A percentile compares a stretch with the other conserved stretches of the same genome.
phyloP scores from a whole-genome alignment of 2,888 invertebrate genomes.

The Nesidiocoris tenuis region DNA sequence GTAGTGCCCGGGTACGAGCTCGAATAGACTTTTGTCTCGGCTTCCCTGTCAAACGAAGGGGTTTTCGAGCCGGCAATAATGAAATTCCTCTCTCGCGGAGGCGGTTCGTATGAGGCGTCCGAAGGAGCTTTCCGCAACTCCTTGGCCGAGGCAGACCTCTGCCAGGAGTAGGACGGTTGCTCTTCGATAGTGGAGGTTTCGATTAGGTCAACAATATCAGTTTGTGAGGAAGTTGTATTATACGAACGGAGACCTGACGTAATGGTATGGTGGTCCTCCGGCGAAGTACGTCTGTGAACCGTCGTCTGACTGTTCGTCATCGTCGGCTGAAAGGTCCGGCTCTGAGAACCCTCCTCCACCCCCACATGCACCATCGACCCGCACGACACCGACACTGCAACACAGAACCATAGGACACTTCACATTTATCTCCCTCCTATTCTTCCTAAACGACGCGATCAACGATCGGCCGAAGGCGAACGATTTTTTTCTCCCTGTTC shows the following conservation, averaged over 20 bases:
- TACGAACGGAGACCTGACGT: constrained; percentile 49
- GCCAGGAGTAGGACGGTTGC: constrained; percentile 61
- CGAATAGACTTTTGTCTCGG: constrained; percentile 74
- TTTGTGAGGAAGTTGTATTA: constrained; percentile 50
- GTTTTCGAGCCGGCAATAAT: constrained; percentile 62
- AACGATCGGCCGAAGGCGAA: neutral
- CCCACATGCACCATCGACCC: constrained; percentile 59
- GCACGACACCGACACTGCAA: constrained; percentile 54
- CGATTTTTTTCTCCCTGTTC: no score
- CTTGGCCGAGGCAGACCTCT: constrained; percentile 79
- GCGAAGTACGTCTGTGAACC: constrained; percentile 44
- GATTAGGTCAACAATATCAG: constrained; percentile 50
- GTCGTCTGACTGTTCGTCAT: constrained; percentile 57
- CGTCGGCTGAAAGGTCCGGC: constrained; percentile 60
- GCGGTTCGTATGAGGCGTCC: constrained; percentile 52
- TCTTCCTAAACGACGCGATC: neutral
- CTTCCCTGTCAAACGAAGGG: constrained; percentile 64
- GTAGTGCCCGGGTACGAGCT: constrained; percentile 82
- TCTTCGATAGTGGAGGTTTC: constrained; percentile 38
- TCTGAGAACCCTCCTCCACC: constrained; percentile 52
- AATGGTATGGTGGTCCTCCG: constrained; percentile 39
- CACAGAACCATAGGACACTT: constrained; percentile 22
- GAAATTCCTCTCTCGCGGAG: constrained; percentile 67
- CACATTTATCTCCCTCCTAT: neutral
- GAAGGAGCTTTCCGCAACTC: constrained; percentile 59